Evolutionary conservation across 2,888 invertebrate genomes (phyloP).

Genomic region (Pheosia gnoma): DNA sequence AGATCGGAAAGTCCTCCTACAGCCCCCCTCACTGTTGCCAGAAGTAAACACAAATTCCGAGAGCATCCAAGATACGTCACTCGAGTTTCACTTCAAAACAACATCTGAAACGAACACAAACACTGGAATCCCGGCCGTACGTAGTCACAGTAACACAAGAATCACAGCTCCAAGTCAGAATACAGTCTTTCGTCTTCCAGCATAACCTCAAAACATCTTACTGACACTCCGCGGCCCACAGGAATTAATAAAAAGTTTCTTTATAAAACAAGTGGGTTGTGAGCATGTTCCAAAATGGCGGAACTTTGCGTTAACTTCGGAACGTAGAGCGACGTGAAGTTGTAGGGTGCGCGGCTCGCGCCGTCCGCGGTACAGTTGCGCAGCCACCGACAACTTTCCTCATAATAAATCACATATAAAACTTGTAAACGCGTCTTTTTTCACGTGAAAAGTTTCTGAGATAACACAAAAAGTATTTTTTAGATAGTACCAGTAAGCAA

Average conservation of each 20-base stretch:
- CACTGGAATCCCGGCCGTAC: constrained; percentile 53
- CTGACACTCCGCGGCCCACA: constrained; percentile 84
- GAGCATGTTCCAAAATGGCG: constrained; percentile 86
- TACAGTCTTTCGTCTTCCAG: constrained; percentile 71
- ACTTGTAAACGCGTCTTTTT: constrained; percentile 61
- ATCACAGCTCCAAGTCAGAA: constrained; percentile 64
- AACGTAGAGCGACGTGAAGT: constrained; percentile 83
- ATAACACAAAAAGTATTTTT: constrained; percentile 53
- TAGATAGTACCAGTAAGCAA: constrained; percentile 33
- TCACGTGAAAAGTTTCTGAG: constrained; percentile 50
- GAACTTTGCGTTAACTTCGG: constrained; percentile 85
- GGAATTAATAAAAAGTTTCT: constrained; percentile 86
- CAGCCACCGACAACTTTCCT: constrained; percentile 77
- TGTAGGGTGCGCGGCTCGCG: constrained; percentile 78
- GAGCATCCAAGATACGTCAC: constrained; percentile 75
- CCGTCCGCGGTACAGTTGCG: constrained; percentile 65
- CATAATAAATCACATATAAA: constrained; percentile 63
- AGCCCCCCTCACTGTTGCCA: constrained; percentile 65
- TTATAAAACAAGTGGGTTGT: constrained; percentile 85
- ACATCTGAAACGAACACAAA: constrained; percentile 69
- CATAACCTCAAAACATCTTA: constrained; percentile 84
- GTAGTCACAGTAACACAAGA: constrained; percentile 56
- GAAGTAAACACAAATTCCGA: constrained; percentile 82
- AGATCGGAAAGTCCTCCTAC: constrained; percentile 62
- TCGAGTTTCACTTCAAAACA: constrained; percentile 80